These are phyloP conservation scores for Tribolium castaneum DNA, from an alignment of 1,140 invertebrate genomes.

Conservation along the genomic window DNA sequence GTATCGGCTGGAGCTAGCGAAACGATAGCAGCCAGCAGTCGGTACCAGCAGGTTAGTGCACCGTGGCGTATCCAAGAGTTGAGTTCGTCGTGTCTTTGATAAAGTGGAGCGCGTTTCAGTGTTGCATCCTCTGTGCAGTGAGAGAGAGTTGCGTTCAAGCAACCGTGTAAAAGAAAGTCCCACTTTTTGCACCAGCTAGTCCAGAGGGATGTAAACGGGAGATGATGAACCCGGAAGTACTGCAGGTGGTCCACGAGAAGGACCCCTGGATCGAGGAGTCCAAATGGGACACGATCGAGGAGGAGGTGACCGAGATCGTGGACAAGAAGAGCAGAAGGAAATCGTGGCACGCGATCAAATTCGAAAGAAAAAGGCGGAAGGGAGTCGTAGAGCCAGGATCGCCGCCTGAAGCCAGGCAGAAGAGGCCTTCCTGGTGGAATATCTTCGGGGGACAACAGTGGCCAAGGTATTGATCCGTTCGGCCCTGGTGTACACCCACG, in stretches of 20 bases:
- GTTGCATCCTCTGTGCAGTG: neutral
- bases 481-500: neutral
- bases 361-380: conserved; percentile 74
- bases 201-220: neutral
- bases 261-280: conserved; percentile 63
- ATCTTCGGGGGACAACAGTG: conserved; percentile 81
- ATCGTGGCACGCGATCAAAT: conserved; percentile 79
- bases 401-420: conserved; percentile 72
- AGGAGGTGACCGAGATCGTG: conserved; percentile 58
- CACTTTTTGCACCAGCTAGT: neutral
- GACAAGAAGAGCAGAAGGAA: conserved; percentile 68
- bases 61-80: neutral
- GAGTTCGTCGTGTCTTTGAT: conserved; percentile 1
- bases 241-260: conserved; percentile 60
- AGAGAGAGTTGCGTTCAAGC: conserved; percentile 40
- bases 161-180: conserved; percentile 40
- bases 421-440: conserved; percentile 87
- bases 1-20: conserved; percentile 25
- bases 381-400: conserved; percentile 69
- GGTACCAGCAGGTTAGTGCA: conserved; percentile 49
- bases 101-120: conserved; percentile 19
- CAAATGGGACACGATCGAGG: conserved; percentile 56
- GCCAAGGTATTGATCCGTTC: conserved; percentile 66
- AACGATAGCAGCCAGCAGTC: conserved; percentile 38
- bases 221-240: conserved; percentile 58